A percentile compares a stretch with the other conserved stretches of the same genome.
phyloP scores from a whole-genome alignment of 2,113 vertebrate species.

The Phaethornis superciliosus region DNA sequence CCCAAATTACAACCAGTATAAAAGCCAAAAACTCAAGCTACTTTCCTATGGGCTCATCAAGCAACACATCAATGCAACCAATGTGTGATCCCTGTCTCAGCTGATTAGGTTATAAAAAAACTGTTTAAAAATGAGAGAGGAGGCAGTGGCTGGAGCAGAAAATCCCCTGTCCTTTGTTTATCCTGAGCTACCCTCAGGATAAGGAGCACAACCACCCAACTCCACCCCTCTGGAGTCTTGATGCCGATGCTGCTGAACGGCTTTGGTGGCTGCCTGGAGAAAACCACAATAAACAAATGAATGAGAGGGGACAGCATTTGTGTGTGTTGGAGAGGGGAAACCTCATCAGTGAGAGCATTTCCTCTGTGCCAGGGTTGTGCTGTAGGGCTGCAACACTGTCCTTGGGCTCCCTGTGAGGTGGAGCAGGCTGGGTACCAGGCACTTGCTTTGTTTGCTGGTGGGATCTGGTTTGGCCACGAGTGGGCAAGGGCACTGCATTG shows the following conservation, averaged over 20 bases:
- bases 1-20: neutral
- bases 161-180: neutral
- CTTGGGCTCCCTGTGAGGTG: neutral
- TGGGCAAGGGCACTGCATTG: neutral
- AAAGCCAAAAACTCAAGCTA: neutral
- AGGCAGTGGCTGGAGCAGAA: neutral
- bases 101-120: neutral
- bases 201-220: neutral
- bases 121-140: neutral
- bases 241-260: neutral
- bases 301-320: neutral
- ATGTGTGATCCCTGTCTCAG: fast-evolving
- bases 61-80: fast-evolving
- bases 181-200: neutral
- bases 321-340: neutral
- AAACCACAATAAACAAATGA: neutral
- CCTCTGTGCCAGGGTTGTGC: fast-evolving
- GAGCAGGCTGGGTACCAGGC: neutral
- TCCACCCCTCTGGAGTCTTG: fast-evolving
- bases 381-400: neutral
- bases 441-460: neutral
- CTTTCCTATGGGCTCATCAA: neutral
- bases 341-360: neutral
- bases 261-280: neutral
- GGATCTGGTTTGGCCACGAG: neutral